Evolutionary conservation across 30 jellyfish, hydroid and myxozoan species (phyloP), one percentile per base, ranked within the genome.

Genomic region (Aurelia sp.): DNA sequence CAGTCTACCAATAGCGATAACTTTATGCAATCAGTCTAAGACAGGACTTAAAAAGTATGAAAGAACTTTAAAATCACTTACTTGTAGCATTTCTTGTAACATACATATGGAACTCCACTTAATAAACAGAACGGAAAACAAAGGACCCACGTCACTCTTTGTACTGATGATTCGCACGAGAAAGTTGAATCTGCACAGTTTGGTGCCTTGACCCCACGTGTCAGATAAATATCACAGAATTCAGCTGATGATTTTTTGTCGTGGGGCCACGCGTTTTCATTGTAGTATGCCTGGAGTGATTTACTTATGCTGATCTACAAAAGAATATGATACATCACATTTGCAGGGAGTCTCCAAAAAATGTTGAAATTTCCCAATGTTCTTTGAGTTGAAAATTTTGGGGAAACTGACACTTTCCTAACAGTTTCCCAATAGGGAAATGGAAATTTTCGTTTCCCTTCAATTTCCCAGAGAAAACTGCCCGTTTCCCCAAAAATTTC

Each of bases 201-300:
- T 12, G 98, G 98, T 23, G 81, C 92, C 12, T 73, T 81, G 79
- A 91, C 96, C 18, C 98, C 98, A 84, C 84, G 96, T 4, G 93
- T 80, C 17, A 91, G 60, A 67, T 67, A 80, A 13, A 91, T 84
- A 59, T 91, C 98, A 63, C 98, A 91, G 3, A 37, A 37, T 37
- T 37, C 50, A 37, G 50, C 50, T 37, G 33, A 27, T 27, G 33
- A 27, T 2, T 27, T 62, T 63, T 91, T 91, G 6, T 73, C 67
- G 3, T 27, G 83, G 0, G 65, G 91, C 35, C 79, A 93, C 52
- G 68, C 96, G 27, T 78, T 79, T 22, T 69, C 84, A 55, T 65
- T 77, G 91, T 74, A 91, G 58, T 79, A 91, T 13, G 66, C 89
- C 27, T 73, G 62, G 58, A 91, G 23, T 17, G 98, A 91, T 35